Base-by-base conservation (phyloP, 1,140 invertebrate species). In the Scaptomyza graminum region DNA sequence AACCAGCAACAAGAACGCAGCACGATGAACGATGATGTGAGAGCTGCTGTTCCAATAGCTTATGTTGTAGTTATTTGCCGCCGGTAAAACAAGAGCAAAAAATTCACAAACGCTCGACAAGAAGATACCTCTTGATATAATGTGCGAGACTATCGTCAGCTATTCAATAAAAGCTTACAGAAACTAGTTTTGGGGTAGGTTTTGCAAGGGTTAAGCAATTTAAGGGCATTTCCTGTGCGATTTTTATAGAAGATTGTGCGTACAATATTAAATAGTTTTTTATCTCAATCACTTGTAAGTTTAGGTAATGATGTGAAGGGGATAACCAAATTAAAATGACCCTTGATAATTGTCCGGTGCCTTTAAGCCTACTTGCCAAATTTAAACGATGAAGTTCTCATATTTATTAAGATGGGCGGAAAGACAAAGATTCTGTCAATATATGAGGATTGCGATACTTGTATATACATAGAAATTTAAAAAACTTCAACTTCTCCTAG, bases 31-130 rank as follows among this genome's bases (percentile, higher is more conserved):
- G 61, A 54, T 63, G 60, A 56, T 55, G 57, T 57, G 50, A 72
- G 66, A 66, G 74, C 59, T 70, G 81, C 62, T 74, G 50, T 76
- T 50, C 44, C 77, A 71, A 72, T 87, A 81, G 82, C 82, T 87
- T 87, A 81, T 81, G 81, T 66, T 87, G 67, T 75, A 79, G 78
- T 76, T 87, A 79, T 76, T 82, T 85, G 82, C 82, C 74, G 64
- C 61, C 61, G 77, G 78, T 70, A 83, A 62, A 69, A 57, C 18
- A 41, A 61, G 46, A 68, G 31, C 28, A 57, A 16, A 16, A 60
- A 49, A 47, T 47, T 15, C 34, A 22, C 31, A 12, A 31, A 34
- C 25, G 18, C 28, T 15, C n/a, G 12, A n/a, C 28, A 1, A 34
- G 16, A n/a, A 56, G 46, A 59, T 51, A 59, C 46, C 46, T 43